These are phyloP conservation scores for Keiferia lycopersicella DNA, from an alignment of 2,888 invertebrate species.

Conservation along the genomic window DNA sequence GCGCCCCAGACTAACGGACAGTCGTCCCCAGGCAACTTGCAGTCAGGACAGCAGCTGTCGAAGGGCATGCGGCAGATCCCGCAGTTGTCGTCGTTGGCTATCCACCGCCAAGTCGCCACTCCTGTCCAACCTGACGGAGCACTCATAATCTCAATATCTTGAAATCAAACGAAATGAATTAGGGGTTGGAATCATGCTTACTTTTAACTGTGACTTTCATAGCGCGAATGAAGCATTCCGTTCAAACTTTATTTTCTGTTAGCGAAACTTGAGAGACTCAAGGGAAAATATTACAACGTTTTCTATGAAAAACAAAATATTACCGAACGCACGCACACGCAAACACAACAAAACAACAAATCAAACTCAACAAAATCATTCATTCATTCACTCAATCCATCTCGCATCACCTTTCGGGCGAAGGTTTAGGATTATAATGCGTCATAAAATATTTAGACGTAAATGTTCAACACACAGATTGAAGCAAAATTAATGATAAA, in stretches of 20 bases:
- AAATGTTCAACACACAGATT: too few species aligned
- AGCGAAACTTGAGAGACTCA: too few species aligned
- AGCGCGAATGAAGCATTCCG: conserved; percentile 42
- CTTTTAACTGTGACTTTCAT: conserved; percentile 85
- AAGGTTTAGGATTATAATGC: too few species aligned
- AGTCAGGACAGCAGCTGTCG: conserved; percentile 98
- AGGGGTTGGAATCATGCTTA: conserved; percentile 52
- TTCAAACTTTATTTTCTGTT: neutral
- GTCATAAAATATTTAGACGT: too few species aligned
- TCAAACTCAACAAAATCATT: too few species aligned
- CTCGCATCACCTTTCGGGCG: too few species aligned
- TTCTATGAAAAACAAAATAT: too few species aligned
- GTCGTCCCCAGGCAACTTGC: conserved; percentile 98
- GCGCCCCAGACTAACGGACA: conserved; percentile 99
- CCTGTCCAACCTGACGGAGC: conserved; percentile 89
- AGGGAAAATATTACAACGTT: too few species aligned
- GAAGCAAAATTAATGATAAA: too few species aligned
- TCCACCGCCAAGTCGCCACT: conserved; percentile 99
- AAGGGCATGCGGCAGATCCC: conserved; percentile 99
- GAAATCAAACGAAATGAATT: conserved; percentile 6
- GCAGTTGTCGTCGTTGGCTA: conserved; percentile 99
- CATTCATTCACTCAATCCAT: too few species aligned
- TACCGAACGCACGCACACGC: too few species aligned
- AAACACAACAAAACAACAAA: too few species aligned
- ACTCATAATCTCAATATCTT: conserved; percentile 29